Base-by-base conservation (phyloP, 2,113 vertebrate genomes). In the Noturus placidus region DNA sequence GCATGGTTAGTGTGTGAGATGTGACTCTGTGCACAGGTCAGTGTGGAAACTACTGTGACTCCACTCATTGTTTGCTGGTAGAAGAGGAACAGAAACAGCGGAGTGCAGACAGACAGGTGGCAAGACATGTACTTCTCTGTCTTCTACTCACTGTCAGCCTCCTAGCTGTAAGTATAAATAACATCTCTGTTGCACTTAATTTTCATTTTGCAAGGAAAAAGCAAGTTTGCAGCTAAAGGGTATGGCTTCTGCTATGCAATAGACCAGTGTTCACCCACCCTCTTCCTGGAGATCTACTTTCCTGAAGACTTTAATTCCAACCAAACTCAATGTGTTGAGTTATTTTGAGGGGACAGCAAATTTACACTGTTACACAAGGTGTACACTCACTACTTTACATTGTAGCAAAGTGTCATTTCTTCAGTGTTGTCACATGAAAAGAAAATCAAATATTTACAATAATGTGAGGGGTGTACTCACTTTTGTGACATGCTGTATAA, bases 51-150 rank as follows among this genome's bases (percentile, higher is more conserved):
- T 69, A 85, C 3, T 99, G 97, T 78, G 95, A 94, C 85, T 95
- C 97, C 56, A 93, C 95, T 33, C 95, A 94, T 82, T 99, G 98
- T 65, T 91, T 96, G 1, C 94, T 99, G 82, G 95, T 92, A 67
- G 94, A 96, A 91, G 97, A 96, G 84, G 97, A 97, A 33, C 96
- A 96, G 91, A 93, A 93, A 30, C 94, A 96, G 30, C 96, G 97
- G 92, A 94, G 89, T 0, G 89, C 92, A 86, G 97, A 99, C 87
- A 95, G 93, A 89, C 93, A 99, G 93, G 93, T 96, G 93, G 95
- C 95, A 77, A 96, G 97, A 90, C 98, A 99, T 0, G 94, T 97
- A 90, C 92, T 99, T 90, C 92, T 99, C 4, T 98, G 97, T 94
- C 93, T 99, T 35, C 96, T 99, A 70, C 96, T 99, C 88, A 90